Conservation (phyloP, 2,113 vertebrate genomes). For the Bubo scandiacus region DNA sequence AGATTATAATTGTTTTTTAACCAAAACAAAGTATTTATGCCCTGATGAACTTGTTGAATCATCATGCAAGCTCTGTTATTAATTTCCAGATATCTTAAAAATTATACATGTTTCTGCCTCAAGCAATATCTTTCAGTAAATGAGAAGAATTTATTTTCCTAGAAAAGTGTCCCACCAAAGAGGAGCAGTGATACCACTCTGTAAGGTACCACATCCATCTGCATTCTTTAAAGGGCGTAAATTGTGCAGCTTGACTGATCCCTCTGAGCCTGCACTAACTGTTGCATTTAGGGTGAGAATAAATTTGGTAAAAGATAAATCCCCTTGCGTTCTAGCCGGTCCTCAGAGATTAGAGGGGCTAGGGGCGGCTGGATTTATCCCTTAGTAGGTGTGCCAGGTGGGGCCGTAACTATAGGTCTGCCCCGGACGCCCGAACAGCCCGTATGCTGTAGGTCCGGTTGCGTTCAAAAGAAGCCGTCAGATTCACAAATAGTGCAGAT, state of each 20-base stretch:
- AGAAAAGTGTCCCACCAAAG: background rate
- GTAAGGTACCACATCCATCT: background rate
- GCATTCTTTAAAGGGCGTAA: fast-evolving
- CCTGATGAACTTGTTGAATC: background rate
- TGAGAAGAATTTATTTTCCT: background rate
- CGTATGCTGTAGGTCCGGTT: no score
- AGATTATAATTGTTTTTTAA: background rate
- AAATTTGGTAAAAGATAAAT: no score
- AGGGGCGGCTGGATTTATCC: no score
- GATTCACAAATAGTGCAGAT: no score
- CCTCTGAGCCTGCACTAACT: background rate
- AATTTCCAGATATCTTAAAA: background rate
- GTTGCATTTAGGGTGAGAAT: no score
- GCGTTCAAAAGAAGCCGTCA: no score
- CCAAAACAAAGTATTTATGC: background rate
- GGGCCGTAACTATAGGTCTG: no score
- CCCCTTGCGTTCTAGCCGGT: no score
- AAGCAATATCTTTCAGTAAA: background rate
- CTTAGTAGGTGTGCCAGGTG: no score
- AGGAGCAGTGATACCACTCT: background rate
- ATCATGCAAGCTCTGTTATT: background rate
- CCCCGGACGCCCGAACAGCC: no score
- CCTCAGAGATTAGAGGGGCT: no score
- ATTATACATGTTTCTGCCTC: background rate
- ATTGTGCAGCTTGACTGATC: background rate